Conservation (phyloP, 2,113 vertebrate genomes). For the Pelecanus crispus region DNA sequence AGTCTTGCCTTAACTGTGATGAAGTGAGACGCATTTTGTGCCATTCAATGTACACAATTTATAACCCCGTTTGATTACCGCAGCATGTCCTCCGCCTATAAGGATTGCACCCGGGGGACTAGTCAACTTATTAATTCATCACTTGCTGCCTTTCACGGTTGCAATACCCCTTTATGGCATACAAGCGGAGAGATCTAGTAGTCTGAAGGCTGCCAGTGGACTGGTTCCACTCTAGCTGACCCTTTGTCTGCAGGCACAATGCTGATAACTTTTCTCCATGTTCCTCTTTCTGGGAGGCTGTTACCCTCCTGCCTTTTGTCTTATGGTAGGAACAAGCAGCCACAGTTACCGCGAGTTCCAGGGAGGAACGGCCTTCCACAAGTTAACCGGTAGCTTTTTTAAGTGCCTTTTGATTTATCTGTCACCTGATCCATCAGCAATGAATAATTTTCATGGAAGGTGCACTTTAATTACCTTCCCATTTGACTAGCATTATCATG, state of each 20-base stretch:
- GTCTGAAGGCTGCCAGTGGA: slow-evolving; percentile 74
- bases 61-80: slow-evolving; percentile 77
- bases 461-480: slow-evolving; percentile 99
- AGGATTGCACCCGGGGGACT: slow-evolving; percentile 81
- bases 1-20: slow-evolving; percentile 70
- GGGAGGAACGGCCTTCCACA: slow-evolving; percentile 73
- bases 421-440: slow-evolving; percentile 98
- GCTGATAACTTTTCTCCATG: slow-evolving; percentile 68
- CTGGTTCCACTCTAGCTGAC: slow-evolving; percentile 80
- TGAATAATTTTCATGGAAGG: slow-evolving; percentile 99
- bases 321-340: slow-evolving; percentile 73
- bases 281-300: slow-evolving; percentile 47
- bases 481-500: slow-evolving; percentile 98
- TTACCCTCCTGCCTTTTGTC: slow-evolving; percentile 62
- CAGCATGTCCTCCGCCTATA: slow-evolving; percentile 77
- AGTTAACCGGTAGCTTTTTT: slow-evolving; percentile 91
- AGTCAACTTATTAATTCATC: slow-evolving; percentile 88
- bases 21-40: slow-evolving; percentile 64
- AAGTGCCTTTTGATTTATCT: slow-evolving; percentile 94
- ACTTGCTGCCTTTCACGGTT: slow-evolving; percentile 74
- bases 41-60: slow-evolving; percentile 74
- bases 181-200: slow-evolving; percentile 75
- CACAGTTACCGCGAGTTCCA: slow-evolving; percentile 73
- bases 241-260: slow-evolving; percentile 81
- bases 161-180: slow-evolving; percentile 67